Conservation (phyloP, 2,797 vertebrate species). For the Ispidina picta region DNA sequence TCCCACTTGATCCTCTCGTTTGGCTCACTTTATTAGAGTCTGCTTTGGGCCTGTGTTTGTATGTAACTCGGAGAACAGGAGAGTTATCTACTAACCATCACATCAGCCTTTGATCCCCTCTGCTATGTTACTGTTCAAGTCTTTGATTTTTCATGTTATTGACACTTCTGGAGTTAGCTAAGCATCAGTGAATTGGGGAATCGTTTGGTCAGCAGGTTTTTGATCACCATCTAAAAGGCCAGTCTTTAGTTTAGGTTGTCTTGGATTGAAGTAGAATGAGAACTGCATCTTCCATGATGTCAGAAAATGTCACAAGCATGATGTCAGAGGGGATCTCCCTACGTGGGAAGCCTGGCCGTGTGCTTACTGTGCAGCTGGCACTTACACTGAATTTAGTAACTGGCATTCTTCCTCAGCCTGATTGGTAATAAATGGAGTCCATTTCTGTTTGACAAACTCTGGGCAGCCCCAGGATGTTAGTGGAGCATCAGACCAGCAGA, state of each 20-base stretch:
- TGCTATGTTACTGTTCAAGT: neutral
- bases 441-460: neutral
- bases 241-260: neutral
- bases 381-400: neutral
- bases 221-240: neutral
- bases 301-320: neutral
- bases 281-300: fast-evolving
- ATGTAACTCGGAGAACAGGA: neutral
- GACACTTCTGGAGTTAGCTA: neutral
- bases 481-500: neutral
- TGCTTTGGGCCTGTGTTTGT: neutral
- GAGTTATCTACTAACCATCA: neutral
- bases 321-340: neutral
- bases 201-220: neutral
- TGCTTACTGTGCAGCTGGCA: neutral
- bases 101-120: neutral
- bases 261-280: neutral
- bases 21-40: neutral
- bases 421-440: neutral
- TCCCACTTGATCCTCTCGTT: neutral
- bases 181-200: neutral
- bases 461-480: neutral
- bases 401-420: neutral
- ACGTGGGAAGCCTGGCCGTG: fast-evolving
- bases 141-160: neutral